Evolutionary conservation across 2,797 vertebrate species (phyloP).

Genomic region (Apogon hyalosoma): DNA sequence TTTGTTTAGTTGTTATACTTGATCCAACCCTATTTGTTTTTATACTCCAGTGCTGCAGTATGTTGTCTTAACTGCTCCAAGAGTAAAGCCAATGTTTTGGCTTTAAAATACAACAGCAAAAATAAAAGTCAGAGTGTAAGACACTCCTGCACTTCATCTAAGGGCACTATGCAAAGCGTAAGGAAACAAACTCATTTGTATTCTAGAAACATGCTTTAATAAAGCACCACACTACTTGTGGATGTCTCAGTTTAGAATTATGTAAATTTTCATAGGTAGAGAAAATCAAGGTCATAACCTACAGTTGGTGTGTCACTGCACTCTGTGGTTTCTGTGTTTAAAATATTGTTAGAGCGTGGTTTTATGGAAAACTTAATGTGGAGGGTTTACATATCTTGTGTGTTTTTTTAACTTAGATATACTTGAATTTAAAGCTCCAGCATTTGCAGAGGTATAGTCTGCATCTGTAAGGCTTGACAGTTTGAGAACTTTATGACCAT

Average conservation of each 20-base stretch:
- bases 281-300: constrained; percentile 59
- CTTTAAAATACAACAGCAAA: constrained; percentile 37
- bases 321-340: constrained; percentile 55
- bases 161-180: constrained; percentile 52
- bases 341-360: constrained; percentile 29
- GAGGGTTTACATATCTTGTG: constrained; percentile 34
- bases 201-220: constrained; percentile 37
- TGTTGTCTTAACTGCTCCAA: constrained; percentile 36
- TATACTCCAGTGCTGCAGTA: constrained; percentile 20
- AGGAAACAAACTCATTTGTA: constrained; percentile 54
- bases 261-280: constrained; percentile 55
- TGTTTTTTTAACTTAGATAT: constrained; percentile 24
- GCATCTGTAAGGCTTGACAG: constrained; percentile 20
- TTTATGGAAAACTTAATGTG: constrained; percentile 28
- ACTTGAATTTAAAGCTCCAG: constrained; percentile 20
- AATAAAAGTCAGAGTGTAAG: constrained; percentile 29
- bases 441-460: constrained; percentile 14
- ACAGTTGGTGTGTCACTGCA: constrained; percentile 56
- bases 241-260: constrained; percentile 52
- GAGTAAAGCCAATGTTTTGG: constrained; percentile 26
- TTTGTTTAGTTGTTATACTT: constrained; percentile 21
- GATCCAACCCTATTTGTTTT: constrained; percentile 28
- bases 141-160: constrained; percentile 43
- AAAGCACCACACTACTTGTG: constrained; percentile 34
- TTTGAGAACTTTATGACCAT: constrained; percentile 5